Base-by-base conservation (phyloP, 2,113 vertebrate genomes). In the Lepus americanus region DNA sequence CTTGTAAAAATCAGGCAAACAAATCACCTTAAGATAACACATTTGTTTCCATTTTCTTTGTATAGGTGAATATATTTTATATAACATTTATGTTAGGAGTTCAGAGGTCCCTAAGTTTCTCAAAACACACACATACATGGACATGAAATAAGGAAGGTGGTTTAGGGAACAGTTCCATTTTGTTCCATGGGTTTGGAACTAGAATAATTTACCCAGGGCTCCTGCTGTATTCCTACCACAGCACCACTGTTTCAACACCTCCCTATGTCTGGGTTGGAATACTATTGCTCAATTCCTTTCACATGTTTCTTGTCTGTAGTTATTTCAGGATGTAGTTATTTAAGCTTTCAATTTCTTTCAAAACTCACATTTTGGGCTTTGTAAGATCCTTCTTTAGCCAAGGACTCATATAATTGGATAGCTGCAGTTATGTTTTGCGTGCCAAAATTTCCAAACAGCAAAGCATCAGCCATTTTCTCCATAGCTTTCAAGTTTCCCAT, bases 311-410 rank as follows among this genome's bases (percentile, higher is more conserved):
- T 74, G 70, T 72, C 64, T 89, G 39, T 63, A 89, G 49, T 94
- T 96, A 95, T 96, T 70, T 95, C 9, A 95, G 49, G n/a, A 89
- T 87, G 10, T 74, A 90, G n/a, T 84, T 97, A 97, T 96, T 97
- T 81, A 96, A 94, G 86, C 63, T 96, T 97, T 76, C 17, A 73
- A 86, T 97, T 94, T 92, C 53, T 80, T 91, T 95, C 73, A 96
- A 95, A 95, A 97, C 96, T 97, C 97, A 98, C 98, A 0, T 87
- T 97, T 97, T 98, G 95, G 86, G 95, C 98, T 98, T 97, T 97
- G 82, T 91, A 86, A 72, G 98, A 97, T 49, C 93, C 96, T 93
- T 98, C 96, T n/a, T 97, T 93, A 31, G 97, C 44, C 22, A 96
- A 92, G 59, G 92, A 96, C 86, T 98, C 87, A 61, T 63, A 97